Base-by-base conservation (phyloP, 2,113 vertebrate species). In the Phalacrocorax aristotelis region DNA sequence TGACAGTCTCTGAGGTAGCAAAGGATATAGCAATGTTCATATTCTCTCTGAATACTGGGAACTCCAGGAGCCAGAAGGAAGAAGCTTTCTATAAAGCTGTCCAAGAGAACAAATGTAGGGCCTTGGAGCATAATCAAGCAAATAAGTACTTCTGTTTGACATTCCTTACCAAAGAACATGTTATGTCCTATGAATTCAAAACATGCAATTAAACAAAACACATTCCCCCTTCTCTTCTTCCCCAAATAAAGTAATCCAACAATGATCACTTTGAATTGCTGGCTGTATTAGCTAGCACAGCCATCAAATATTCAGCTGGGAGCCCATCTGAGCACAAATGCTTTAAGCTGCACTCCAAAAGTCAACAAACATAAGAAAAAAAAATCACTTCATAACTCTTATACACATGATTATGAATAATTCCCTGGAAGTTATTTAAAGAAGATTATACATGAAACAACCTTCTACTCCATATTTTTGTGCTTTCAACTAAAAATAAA, bases 41-140 rank as follows among this genome's bases (percentile, higher is more conserved):
- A 62, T 80, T 78, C 12, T 49, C 19, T 57, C 51, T 75, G 60
- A n/a, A 74, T 58, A 49, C 26, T 6, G 6, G 69, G 42, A 91
- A 83, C 64, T 71, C 60, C 69, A 75, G n/a, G 26, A 96, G 69
- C 60, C 89, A 93, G 81, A 85, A 91, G 49, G 57, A 74, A 94
- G 29, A 91, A 84, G 23, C n/a, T 82, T 80, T 71, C 44, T 44
- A 27, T 64, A 95, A 92, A 94, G 38, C 89, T 44, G 20, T 82
- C 83, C 69, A 93, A 82, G 23, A 89, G 72, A 89, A 93, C 14
- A 81, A 94, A 96, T 44, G 16, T 23, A 70, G 54, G 44, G 46
- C 91, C 89, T 95, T 78, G 52, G 72, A 96, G 93, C 68, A 78
- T 69, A 91, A 91, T 92, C 95, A 92, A 87, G 51, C 58, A 95